These are phyloP conservation scores for Fukomys damarensis DNA, from an alignment of 2,113 vertebrate species.

Conservation along the genomic window DNA sequence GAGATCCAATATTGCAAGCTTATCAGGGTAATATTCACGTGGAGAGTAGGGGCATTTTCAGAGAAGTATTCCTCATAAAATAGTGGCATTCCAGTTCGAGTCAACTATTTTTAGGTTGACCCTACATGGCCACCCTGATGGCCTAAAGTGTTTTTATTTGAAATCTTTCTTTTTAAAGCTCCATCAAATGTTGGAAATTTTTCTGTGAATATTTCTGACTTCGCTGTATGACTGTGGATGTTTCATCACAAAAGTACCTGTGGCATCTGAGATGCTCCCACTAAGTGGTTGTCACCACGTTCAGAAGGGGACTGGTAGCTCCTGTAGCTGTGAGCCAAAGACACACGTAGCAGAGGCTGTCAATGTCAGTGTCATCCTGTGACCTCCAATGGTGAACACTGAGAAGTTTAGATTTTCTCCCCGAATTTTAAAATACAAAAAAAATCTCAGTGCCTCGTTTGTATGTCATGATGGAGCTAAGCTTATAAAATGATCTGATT, in stretches of 20 bases:
- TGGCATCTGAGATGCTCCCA: no score
- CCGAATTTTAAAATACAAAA: slow-evolving; percentile 16
- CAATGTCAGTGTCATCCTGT: accelerated
- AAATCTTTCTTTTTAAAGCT: neutral
- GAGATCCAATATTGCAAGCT: accelerated
- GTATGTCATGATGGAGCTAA: neutral
- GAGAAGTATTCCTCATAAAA: neutral
- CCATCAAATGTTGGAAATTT: neutral
- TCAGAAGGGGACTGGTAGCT: accelerated
- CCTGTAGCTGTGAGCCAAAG: neutral
- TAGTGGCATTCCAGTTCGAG: neutral
- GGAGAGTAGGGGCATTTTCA: accelerated
- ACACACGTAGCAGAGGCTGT: accelerated
- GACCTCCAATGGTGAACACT: neutral
- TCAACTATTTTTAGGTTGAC: neutral
- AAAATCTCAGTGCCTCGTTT: neutral
- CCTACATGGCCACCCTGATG: no score
- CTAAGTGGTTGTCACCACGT: accelerated
- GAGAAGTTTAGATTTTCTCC: neutral
- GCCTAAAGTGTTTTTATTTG: neutral
- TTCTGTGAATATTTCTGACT: neutral
- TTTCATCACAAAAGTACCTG: neutral
- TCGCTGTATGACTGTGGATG: accelerated
- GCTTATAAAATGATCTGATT: neutral
- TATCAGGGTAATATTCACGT: accelerated